Evolutionary conservation across 1,140 invertebrate species (phyloP).

Genomic region (Camponotus floridanus): DNA sequence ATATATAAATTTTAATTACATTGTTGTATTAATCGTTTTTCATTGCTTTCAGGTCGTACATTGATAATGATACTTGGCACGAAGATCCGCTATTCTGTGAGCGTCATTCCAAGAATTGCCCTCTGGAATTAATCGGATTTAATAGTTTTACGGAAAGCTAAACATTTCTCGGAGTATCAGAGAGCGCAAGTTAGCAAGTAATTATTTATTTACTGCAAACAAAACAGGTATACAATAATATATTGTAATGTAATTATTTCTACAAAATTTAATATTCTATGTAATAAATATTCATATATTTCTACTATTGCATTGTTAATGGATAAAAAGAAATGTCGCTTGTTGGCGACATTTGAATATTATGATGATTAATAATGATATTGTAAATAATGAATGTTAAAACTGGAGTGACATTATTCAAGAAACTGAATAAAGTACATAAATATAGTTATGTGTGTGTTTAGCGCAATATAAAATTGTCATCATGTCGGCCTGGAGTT

Average conservation of each 20-base stretch:
- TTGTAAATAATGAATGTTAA: background rate
- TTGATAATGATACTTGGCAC: constrained; percentile 74
- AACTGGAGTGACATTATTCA: background rate
- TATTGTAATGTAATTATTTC: background rate
- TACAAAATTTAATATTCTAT: no score
- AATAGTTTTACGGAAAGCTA: constrained; percentile 74
- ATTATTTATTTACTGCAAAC: background rate
- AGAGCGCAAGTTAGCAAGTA: background rate
- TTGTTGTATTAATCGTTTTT: constrained; percentile 10
- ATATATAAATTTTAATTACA: constrained; percentile 38
- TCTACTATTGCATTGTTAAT: background rate
- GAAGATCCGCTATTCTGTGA: constrained; percentile 78
- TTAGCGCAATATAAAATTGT: constrained; percentile 7
- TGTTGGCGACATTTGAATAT: background rate
- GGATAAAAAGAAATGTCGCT: background rate
- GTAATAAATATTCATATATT: no score
- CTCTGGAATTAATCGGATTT: constrained; percentile 82
- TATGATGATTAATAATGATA: background rate
- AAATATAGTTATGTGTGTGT: background rate
- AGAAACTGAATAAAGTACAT: background rate
- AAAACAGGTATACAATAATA: background rate
- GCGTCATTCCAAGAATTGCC: constrained; percentile 80
- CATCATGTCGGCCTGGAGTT: background rate
- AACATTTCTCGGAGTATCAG: background rate
- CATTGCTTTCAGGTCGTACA: constrained; percentile 74